Evolutionary conservation across 1,140 invertebrate species (phyloP).

Genomic region (Penaeus vannamei): DNA sequence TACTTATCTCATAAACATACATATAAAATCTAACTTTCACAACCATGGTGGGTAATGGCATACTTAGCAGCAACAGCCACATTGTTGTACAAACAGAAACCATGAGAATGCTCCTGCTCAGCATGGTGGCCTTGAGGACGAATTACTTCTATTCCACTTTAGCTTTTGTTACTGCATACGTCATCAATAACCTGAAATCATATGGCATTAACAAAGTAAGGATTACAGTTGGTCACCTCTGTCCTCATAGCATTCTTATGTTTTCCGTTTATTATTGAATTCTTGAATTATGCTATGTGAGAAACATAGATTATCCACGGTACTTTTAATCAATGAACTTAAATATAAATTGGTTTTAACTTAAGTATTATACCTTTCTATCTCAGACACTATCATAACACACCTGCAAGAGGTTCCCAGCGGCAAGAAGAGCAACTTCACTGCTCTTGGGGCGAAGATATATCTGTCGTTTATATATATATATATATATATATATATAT

Average conservation of each 20-base stretch:
- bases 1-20: not conserved
- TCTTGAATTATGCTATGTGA: too few species aligned
- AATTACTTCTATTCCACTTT: conserved; percentile 84
- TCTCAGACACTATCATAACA: conserved; percentile 3
- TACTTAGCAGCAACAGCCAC: conserved; percentile 86
- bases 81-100: conserved; percentile 94
- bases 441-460: conserved; percentile 84
- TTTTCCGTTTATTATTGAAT: too few species aligned
- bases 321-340: too few species aligned
- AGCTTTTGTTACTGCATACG: conserved; percentile 78
- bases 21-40: conserved; percentile 75
- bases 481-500: too few species aligned
- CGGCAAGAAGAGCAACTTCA: conserved; percentile 80
- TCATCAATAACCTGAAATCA: conserved; percentile 80
- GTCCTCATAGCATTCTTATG: too few species aligned
- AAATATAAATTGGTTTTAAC: too few species aligned
- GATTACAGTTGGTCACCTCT: not conserved
- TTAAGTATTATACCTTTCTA: not conserved
- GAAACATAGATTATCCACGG: too few species aligned
- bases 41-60: conserved; percentile 77
- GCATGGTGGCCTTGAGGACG: conserved; percentile 86
- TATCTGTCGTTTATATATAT: too few species aligned
- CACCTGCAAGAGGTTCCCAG: conserved; percentile 83
- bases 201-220: conserved; percentile 39
- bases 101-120: conserved; percentile 77